Base-by-base conservation (phyloP, 2,797 vertebrate genomes). In the Sebastes steindachneri region DNA sequence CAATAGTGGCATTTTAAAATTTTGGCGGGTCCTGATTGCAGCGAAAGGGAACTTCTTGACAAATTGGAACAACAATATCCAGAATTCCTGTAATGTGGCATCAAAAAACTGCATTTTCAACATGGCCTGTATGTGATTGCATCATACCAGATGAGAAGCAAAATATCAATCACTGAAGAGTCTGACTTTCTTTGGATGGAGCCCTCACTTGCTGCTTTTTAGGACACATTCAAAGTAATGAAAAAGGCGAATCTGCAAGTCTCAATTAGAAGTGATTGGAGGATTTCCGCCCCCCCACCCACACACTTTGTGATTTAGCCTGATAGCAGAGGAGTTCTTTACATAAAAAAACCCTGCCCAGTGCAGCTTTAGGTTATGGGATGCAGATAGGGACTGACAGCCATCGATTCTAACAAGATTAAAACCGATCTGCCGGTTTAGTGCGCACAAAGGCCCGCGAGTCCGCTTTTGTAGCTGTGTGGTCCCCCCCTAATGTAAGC, bases 341-440 rank as follows among this genome's bases (percentile, higher is more conserved):
- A 63, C 60, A 70, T 84, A 11, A 59, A 69, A 69, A 86, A 31
- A 31, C n/a, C 48, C 55, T n/a, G 55, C 53, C 37, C 10, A 26
- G 62, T 29, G 57, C 79, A 68, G 83, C 76, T 80, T 88, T 73
- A 80, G 59, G 68, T 75, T 62, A 66, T 53, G 45, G 70, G 91
- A 91, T 54, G 79, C 83, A 91, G 89, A 92, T 90, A 68, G 5
- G 14, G 69, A 73, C 82, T 57, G 92, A 88, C 89, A 88, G 87
- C 79, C 87, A n/a, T 93, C 86, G 75, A 91, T 93, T 90, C 73
- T 88, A 93, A 93, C 89, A 35, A 85, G 90, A 91, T 94, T 91
- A 92, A 71, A 88, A 94, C 68, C 80, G 88, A 92, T 85, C 80
- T 23, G 86, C 33, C 2, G 55, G 21, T 84, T 80, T 77, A 68